Evolutionary conservation across 2,797 vertebrate species (phyloP).

Genomic region (Schizothorax lantsangensis): DNA sequence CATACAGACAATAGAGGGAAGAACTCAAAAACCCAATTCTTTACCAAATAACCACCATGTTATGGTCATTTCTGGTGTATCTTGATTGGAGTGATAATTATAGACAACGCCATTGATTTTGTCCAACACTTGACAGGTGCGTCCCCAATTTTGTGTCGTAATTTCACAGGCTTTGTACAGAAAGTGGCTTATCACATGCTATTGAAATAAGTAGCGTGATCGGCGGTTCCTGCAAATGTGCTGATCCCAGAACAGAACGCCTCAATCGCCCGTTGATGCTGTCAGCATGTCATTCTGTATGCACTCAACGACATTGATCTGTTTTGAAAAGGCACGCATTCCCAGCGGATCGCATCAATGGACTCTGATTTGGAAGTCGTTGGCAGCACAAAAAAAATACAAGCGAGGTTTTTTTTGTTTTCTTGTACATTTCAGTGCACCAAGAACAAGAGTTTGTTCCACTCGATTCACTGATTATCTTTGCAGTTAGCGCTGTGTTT

Average conservation of each 20-base stretch:
- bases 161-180: constrained; percentile 13
- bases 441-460: background rate
- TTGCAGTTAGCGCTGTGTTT: background rate
- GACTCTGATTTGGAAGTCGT: constrained; percentile 43
- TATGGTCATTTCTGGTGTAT: constrained; percentile 20
- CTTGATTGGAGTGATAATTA: constrained; percentile 31
- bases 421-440: background rate
- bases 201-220: constrained; percentile 27
- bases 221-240: background rate
- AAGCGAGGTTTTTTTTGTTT: background rate
- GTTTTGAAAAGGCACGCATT: constrained; percentile 40
- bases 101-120: background rate
- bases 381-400: constrained; percentile 15
- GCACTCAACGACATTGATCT: constrained; percentile 51
- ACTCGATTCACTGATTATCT: background rate
- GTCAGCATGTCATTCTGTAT: constrained; percentile 10
- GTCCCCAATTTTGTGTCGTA: background rate
- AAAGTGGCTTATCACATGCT: background rate
- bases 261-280: constrained; percentile 20
- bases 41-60: background rate
- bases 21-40: constrained; percentile 12
- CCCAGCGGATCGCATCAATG: constrained; percentile 34
- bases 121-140: constrained; percentile 20
- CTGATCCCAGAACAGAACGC: constrained; percentile 23
- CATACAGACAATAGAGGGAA: background rate